These are phyloP conservation scores for Urocynchramus pylzowi DNA, from an alignment of 2,113 vertebrate genomes.

Conservation along the genomic window DNA sequence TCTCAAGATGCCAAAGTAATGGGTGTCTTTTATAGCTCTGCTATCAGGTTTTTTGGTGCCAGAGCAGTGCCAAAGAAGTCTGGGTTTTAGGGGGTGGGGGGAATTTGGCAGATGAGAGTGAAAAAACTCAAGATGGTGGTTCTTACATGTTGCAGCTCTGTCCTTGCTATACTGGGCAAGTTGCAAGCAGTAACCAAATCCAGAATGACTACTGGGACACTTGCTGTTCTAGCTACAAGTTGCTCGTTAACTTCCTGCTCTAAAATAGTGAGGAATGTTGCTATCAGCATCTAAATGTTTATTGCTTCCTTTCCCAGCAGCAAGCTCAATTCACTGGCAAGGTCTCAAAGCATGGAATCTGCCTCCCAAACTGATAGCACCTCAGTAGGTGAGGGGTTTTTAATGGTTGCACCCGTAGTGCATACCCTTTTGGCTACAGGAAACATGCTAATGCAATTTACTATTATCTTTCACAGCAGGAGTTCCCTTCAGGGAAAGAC, in stretches of 20 bases:
- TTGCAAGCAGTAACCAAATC: not conserved
- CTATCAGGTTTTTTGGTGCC: not conserved
- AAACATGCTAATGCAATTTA: not conserved
- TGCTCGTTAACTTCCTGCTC: not conserved
- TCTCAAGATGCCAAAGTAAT: not conserved
- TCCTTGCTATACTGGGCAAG: not conserved
- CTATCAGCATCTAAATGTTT: conserved; percentile 41
- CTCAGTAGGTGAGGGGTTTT: conserved; percentile 2
- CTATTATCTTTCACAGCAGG: conserved; percentile 38
- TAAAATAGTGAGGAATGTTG: conserved; percentile 4
- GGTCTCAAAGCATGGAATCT: not conserved
- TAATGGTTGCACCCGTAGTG: not conserved
- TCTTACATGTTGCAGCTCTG: not conserved
- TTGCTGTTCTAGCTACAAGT: not conserved
- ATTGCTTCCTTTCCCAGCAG: conserved; percentile 48
- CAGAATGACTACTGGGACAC: not conserved
- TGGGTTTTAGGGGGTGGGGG: fast-evolving
- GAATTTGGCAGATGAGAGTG: not conserved
- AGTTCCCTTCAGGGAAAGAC: conserved; percentile 18
- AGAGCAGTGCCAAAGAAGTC: not conserved
- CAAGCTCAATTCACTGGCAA: not conserved
- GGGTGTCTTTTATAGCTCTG: not conserved
- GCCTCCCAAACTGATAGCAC: not conserved
- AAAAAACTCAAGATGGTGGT: not conserved
- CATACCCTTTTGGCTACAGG: not conserved